phyloP scores from a whole-genome alignment of 2,113 vertebrate genomes.

The Gobiocypris rarus region DNA sequence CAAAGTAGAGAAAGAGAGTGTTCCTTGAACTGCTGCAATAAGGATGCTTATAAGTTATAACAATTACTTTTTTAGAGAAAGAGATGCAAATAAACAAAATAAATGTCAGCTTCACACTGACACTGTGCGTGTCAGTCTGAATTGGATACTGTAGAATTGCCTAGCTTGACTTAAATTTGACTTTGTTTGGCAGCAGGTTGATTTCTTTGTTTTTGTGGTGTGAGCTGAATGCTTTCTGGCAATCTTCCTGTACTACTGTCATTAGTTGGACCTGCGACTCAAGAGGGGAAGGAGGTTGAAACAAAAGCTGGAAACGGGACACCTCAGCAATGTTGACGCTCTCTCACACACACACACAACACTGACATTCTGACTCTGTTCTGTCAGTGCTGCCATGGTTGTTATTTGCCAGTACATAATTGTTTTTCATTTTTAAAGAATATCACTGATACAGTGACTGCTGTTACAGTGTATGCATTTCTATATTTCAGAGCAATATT shows the following conservation, averaged over 20 bases:
- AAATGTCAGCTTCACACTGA: neutral
- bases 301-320: constrained; percentile 74
- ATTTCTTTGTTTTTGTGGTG: neutral
- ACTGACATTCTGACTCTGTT: neutral
- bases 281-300: constrained; percentile 54
- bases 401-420: neutral
- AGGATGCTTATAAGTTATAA: constrained; percentile 10
- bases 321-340: constrained; percentile 38
- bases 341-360: neutral
- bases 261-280: constrained; percentile 38
- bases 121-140: neutral
- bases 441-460: neutral
- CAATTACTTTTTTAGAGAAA: neutral
- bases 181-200: neutral
- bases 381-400: neutral
- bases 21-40: neutral
- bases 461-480: neutral
- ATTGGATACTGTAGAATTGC: neutral
- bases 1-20: neutral
- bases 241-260: constrained; percentile 34
- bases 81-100: neutral
- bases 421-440: neutral
- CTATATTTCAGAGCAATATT: neutral
- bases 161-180: neutral
- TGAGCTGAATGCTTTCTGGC: neutral